phyloP scores from a whole-genome alignment of 1,140 invertebrate species.

The Ceratina calcarata region DNA sequence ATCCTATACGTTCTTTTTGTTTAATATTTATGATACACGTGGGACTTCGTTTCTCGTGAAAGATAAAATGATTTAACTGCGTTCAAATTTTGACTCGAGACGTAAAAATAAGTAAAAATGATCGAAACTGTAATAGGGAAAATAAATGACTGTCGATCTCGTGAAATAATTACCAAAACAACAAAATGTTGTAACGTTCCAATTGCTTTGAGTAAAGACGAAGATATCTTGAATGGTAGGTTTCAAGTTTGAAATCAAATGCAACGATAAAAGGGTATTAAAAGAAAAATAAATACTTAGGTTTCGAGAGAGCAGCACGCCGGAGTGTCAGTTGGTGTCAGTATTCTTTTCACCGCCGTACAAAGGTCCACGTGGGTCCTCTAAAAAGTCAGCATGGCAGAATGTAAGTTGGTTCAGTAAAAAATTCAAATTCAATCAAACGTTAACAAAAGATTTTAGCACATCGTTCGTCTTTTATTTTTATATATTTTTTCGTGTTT shows the following conservation, averaged over 20 bases:
- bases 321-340: no score
- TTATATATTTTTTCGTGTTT: background rate
- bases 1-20: background rate
- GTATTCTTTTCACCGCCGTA: no score
- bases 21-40: no score
- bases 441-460: background rate
- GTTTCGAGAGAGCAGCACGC: background rate
- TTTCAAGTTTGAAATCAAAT: background rate
- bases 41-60: background rate
- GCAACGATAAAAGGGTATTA: background rate
- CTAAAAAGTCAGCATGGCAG: background rate
- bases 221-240: no score
- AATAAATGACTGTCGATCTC: constrained; percentile 20
- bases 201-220: no score
- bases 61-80: background rate
- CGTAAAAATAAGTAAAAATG: background rate
- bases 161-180: background rate
- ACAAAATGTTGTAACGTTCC: background rate
- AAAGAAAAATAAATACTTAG: background rate
- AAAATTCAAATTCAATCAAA: background rate
- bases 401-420: background rate
- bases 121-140: constrained; percentile 1
- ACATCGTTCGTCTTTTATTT: background rate
- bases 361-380: background rate
- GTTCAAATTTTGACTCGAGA: background rate